Evolutionary conservation across 2,797 vertebrate species (phyloP), one percentile per base, ranked within the genome.

Genomic region (Limnodromus scolopaceus): DNA sequence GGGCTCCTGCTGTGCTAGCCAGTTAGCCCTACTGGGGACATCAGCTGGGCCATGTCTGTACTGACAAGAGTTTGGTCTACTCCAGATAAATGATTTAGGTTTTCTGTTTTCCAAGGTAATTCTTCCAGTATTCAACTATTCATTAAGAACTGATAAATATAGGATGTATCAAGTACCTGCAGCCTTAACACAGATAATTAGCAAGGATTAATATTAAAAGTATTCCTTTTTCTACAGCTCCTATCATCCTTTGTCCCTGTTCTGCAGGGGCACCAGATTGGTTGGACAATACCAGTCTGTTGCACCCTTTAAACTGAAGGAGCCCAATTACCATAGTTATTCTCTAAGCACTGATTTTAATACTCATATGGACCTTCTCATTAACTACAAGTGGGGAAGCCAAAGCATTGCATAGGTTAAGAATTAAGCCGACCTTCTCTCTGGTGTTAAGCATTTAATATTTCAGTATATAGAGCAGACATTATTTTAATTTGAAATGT

Each of bases 1-100:
- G 12, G 13, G 8, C 16, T 27, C 24, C 15, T 57, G 25, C 41
- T 78, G 38, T 19, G 23, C 55, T 39, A 17, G 41, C 11, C 9
- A 8, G 4, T 25, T 49, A 43, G 16, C 11, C 12, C 16, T n/a
- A 1, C 0, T 46, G 23, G 16, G 25, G 4, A 2, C 7, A 36
- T 11, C 36, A 55, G 22, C 36, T 60, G 43, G 46, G 24, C 54
- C 13, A 5, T 10, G 16, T 49, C 39, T 64, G 13, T 27, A 4
- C 15, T 27, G 11, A n/a, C n/a, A n/a, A 41, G 18, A 55, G 25
- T 5, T 25, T 72, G 32, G 8, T 55, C 41, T 43, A 1, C 28
- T 72, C 14, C 11, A 38, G 36, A 4, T 72, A 46, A 6, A 27
- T 57, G 24, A 43, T 3, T 1, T 28, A 72, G 19, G 6, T n/a